Conservation (phyloP, 2,113 vertebrate species). For the Gambusia holbrooki region DNA sequence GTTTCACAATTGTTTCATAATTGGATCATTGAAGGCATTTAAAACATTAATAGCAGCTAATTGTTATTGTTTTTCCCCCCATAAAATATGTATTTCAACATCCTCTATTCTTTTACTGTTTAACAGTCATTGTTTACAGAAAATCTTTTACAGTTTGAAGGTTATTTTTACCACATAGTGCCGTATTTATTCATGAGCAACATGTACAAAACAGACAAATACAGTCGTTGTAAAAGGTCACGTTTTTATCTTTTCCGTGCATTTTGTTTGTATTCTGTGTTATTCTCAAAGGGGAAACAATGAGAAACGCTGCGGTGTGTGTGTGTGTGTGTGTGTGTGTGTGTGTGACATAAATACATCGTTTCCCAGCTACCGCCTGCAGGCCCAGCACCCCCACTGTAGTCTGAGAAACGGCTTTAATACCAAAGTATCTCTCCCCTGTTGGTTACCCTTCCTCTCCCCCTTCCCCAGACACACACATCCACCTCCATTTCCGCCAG, state of each 20-base stretch:
- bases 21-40: background rate
- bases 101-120: background rate
- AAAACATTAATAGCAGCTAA: background rate
- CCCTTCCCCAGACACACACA: background rate
- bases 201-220: background rate
- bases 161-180: background rate
- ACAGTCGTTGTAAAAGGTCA: background rate
- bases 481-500: slow-evolving; percentile 62
- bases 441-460: slow-evolving; percentile 32
- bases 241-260: background rate
- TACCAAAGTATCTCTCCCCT: slow-evolving; percentile 58
- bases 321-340: background rate
- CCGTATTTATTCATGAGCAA: background rate
- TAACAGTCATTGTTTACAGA: background rate
- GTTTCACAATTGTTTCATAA: no score
- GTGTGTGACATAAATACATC: slow-evolving; percentile 22
- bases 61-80: background rate
- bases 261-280: background rate
- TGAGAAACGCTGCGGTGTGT: background rate
- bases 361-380: slow-evolving; percentile 32
- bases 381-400: slow-evolving; percentile 47
- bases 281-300: background rate
- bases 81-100: background rate
- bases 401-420: slow-evolving; percentile 25
- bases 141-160: no score